A percentile compares a stretch with the other conserved stretches of the same genome.
These are phyloP conservation scores for Anomalospiza imberbis DNA, from an alignment of 2,797 vertebrate species.

Conservation along the genomic window DNA sequence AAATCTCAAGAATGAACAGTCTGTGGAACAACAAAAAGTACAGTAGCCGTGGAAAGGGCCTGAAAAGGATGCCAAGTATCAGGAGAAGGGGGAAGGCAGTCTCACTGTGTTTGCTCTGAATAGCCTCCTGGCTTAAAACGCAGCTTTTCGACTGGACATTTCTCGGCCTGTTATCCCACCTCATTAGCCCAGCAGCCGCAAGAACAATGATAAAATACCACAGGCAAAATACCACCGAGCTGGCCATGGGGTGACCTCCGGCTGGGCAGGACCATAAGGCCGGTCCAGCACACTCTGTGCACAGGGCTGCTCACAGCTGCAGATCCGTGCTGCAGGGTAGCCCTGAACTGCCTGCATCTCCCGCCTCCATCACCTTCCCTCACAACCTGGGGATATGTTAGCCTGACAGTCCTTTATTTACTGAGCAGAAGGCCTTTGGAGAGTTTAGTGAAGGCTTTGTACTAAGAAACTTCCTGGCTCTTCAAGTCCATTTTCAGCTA, in stretches of 20 bases:
- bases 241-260: accelerated
- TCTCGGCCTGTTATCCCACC: neutral
- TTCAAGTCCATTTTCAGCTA: neutral
- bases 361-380: neutral
- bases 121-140: neutral
- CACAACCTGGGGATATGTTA: accelerated
- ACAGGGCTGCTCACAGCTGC: accelerated
- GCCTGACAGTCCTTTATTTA: neutral
- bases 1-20: neutral
- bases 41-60: neutral
- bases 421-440: neutral
- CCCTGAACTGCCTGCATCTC: neutral
- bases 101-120: neutral
- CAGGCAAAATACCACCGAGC: neutral
- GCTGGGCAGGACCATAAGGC: neutral
- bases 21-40: neutral
- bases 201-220: neutral
- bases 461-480: neutral
- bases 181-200: neutral
- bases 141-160: neutral
- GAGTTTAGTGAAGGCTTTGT: neutral
- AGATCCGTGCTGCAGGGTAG: accelerated
- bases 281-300: accelerated
- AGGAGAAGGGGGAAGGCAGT: neutral
- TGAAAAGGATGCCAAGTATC: neutral